Evolutionary conservation across 1,140 invertebrate genomes (phyloP), one percentile per base, ranked within the genome.

Genomic region (Lordiphosa collinella): DNA sequence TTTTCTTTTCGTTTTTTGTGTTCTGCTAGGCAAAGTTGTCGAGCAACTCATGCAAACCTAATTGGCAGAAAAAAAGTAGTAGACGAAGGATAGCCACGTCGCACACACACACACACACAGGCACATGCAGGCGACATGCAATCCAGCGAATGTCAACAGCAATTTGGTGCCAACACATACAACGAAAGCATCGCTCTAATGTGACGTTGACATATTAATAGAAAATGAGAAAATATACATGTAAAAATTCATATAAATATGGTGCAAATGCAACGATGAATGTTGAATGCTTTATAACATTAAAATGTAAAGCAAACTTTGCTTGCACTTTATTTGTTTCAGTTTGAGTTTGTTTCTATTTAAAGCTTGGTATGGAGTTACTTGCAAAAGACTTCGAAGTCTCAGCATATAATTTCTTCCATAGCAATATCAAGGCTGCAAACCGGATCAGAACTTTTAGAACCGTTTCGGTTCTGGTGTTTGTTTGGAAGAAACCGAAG

Each of bases 181-280:
- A 59, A 37, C 3, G 38, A 46, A 63, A 53, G 36, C n/a, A 52
- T 54, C 60, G 53, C 63, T 66, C 72, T 66, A 75, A 76, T 76
- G 58, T 25, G 37, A 14, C 14, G 37, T 63, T 32, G 47, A 29
- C 14, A 62, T 43, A 62, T 62, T 63, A 62, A 63, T 63, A 58
- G 38, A 25, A 9, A 11, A 18, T 38, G 41, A 13, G 10, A 32
- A 49, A n/a, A 46, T 40, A 40, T 10, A 40, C 4, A 8, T 11
- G 6, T 7, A 4, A 1, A 9, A n/a, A n/a, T n/a, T n/a, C n/a
- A n/a, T 14, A 3, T 1, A 9, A 13, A 9, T 8, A 38, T 14
- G 1, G 12, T 25, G 22, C 22, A 25, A 18, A 4, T 18, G 18
- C 18, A 18, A 18, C 3, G 22, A 25, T 25, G 37, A 40, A 4